A percentile compares a stretch with the other conserved stretches of the same genome.
Conservation (phyloP, 53 echinoderm and acorn worm genomes). For the Paelopatides confundens region DNA sequence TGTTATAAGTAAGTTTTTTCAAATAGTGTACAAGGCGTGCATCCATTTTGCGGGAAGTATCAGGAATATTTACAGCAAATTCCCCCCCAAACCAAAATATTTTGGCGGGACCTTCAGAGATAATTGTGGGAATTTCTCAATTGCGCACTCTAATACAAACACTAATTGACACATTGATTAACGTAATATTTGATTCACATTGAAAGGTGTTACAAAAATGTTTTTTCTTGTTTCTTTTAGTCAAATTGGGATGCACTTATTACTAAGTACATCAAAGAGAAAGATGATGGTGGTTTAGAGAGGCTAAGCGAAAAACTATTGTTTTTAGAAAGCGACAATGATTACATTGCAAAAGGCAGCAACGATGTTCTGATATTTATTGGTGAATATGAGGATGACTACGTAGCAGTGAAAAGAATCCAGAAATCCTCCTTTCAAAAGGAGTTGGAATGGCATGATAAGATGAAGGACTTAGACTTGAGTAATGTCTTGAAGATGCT, state of each 20-base stretch:
- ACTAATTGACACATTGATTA: too few relatives aligned
- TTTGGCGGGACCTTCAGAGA: too few relatives aligned
- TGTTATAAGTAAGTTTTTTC: too few relatives aligned
- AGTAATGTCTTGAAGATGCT: constrained; percentile 17
- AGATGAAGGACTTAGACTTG: neutral
- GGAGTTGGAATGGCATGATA: neutral
- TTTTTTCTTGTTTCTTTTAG: neutral
- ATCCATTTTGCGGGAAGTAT: too few relatives aligned
- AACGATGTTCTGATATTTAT: neutral
- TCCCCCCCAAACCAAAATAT: too few relatives aligned
- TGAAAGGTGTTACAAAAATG: too few relatives aligned
- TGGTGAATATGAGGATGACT: neutral
- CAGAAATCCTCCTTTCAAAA: neutral
- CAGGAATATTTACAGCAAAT: too few relatives aligned
- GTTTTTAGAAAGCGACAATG: neutral
- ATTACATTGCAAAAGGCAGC: neutral
- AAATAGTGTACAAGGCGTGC: too few relatives aligned
- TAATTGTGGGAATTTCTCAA: too few relatives aligned
- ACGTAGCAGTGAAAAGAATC: constrained; percentile 14
- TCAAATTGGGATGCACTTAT: neutral
- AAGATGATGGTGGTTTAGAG: neutral
- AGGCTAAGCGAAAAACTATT: neutral
- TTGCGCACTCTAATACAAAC: too few relatives aligned
- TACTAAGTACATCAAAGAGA: neutral
- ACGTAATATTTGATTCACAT: too few relatives aligned